A percentile compares a stretch with the other conserved stretches of the same genome.
Evolutionary conservation across 1,140 invertebrate genomes (phyloP).

Genomic region (Ceratosolen fusciceps): DNA sequence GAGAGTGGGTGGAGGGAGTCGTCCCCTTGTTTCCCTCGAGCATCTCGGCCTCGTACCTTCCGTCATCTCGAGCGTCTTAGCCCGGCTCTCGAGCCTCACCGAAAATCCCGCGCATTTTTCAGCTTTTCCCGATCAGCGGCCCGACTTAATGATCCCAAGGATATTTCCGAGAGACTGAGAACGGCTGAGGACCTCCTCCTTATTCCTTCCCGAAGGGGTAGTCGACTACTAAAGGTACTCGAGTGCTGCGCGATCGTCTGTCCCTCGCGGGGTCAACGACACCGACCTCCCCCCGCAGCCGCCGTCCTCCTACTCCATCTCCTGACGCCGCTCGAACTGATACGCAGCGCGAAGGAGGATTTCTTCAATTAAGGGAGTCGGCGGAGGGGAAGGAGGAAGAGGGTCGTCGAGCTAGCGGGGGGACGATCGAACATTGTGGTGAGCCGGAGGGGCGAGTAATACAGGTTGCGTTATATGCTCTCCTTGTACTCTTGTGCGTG

Average conservation of each 20-base stretch:
- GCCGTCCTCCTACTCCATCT: constrained; percentile 35
- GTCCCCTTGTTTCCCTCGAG: constrained; percentile 11
- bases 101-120: constrained; percentile 54
- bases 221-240: constrained; percentile 62
- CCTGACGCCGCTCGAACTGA: too few species aligned
- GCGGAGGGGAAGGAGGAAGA: constrained; percentile 46
- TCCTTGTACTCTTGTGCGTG: constrained; percentile 12
- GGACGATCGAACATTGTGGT: constrained; percentile 63
- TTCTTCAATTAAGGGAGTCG: constrained; percentile 65
- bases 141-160: constrained; percentile 67
- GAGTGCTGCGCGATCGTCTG: constrained; percentile 67
- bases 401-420: constrained; percentile 51
- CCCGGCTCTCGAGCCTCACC: constrained; percentile 4
- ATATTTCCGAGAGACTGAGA: constrained; percentile 56
- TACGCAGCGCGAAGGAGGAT: constrained; percentile 49
- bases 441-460: constrained; percentile 53
- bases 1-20: too few species aligned
- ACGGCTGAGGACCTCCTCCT: constrained; percentile 67
- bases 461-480: constrained; percentile 49
- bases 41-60: background rate
- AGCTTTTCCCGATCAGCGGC: constrained; percentile 62
- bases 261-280: constrained; percentile 59
- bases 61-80: constrained; percentile 19
- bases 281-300: constrained; percentile 43
- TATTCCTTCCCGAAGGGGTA: constrained; percentile 56